A percentile compares a stretch with the other conserved stretches of the same genome.
Conservation (phyloP, 2,113 vertebrate genomes). For the Lophochroa leadbeateri region DNA sequence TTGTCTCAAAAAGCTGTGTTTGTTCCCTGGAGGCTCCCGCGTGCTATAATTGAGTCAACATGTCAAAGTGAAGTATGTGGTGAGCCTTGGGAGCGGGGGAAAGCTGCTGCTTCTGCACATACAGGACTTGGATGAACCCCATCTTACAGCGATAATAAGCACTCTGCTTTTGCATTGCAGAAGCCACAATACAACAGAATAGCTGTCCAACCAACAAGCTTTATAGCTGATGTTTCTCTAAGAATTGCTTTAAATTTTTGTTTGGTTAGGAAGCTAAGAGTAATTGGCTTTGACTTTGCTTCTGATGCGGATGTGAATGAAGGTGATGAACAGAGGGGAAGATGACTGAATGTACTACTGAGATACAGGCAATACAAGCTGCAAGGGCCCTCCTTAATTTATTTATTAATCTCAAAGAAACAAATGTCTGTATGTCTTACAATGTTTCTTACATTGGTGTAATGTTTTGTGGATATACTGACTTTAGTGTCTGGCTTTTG, state of each 20-base stretch:
- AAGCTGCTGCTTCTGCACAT: background rate
- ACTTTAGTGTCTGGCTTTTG: background rate
- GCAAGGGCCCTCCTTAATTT: background rate
- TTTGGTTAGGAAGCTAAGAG: background rate
- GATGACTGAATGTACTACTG: background rate
- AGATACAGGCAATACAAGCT: background rate
- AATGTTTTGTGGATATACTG: background rate
- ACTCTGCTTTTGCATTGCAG: background rate
- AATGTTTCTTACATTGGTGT: background rate
- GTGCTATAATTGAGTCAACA: constrained; percentile 43
- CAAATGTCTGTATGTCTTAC: background rate
- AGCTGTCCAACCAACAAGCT: background rate
- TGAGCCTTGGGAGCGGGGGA: background rate
- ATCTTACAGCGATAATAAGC: background rate
- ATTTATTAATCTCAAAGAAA: background rate
- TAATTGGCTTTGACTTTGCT: background rate
- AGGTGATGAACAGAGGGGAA: background rate
- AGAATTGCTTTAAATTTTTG: background rate
- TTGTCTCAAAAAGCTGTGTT: background rate
- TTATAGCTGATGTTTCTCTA: background rate
- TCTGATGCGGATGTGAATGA: background rate
- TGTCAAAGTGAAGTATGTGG: constrained; percentile 47
- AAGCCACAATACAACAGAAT: background rate
- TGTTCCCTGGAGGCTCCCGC: background rate
- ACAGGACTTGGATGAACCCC: background rate